A percentile compares a stretch with the other conserved stretches of the same genome.
Conservation (phyloP, 2,888 invertebrate species). For the Sacculina carcini region DNA sequence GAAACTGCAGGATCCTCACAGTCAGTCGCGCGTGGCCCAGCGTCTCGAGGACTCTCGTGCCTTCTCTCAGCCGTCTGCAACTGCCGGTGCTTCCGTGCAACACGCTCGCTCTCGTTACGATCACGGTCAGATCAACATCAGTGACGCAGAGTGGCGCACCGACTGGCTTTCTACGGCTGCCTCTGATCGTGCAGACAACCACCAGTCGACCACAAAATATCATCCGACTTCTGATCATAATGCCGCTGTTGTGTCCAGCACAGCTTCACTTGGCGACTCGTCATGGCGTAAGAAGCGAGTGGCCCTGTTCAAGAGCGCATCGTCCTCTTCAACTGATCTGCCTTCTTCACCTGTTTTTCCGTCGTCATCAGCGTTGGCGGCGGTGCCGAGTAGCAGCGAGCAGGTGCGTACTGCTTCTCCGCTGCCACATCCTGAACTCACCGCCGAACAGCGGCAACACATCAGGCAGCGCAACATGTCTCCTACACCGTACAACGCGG, state of each 20-base stretch:
- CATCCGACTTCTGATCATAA: too few relatives aligned
- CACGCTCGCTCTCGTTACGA: constrained; percentile 18
- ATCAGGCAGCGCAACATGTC: constrained; percentile 16
- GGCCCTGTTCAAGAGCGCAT: constrained; percentile 13
- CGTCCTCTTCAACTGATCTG: too few relatives aligned
- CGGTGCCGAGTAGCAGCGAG: constrained; percentile 13
- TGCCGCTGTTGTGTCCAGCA: not conserved
- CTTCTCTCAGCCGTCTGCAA: constrained; percentile 8
- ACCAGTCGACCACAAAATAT: too few relatives aligned
- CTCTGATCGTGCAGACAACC: constrained; percentile 13
- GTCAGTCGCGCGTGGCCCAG: constrained; percentile 22
- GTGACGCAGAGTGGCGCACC: constrained; percentile 12
- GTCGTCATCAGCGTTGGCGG: too few relatives aligned
- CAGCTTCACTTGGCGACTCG: constrained; percentile 8
- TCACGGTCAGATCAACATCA: constrained; percentile 11
- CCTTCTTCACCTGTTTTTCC: too few relatives aligned
- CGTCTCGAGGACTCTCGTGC: constrained; percentile 18
- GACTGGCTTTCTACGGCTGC: constrained; percentile 9
- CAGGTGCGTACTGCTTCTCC: constrained; percentile 9
- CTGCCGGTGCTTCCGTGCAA: constrained; percentile 15
- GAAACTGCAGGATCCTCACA: constrained; percentile 31
- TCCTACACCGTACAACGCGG: constrained; percentile 12
- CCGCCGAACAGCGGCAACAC: constrained; percentile 31
- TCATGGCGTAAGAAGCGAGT: constrained; percentile 12
- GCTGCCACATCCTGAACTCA: constrained; percentile 35